A percentile compares a stretch with the other conserved stretches of the same genome.
Conservation (phyloP, 2,888 invertebrate species). For the Tupiocoris notatus region DNA sequence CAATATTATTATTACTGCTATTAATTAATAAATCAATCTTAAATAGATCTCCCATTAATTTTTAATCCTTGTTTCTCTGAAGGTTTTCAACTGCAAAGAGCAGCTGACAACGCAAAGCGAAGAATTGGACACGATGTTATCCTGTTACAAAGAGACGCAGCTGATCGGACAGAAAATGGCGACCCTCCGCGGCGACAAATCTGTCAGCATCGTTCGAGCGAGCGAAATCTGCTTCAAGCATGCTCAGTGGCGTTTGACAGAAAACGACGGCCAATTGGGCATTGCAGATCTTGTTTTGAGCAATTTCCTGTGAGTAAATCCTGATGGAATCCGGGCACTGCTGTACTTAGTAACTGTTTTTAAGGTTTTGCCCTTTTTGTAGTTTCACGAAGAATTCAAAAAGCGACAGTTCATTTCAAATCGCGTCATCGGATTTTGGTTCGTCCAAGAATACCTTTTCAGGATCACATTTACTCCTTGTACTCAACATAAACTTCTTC, state of each 20-base stretch:
- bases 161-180: conserved; percentile 61
- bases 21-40: too few species aligned
- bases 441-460: too few species aligned
- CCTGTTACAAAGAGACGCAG: conserved; percentile 83
- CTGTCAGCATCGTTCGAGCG: conserved; percentile 71
- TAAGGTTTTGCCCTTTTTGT: conserved; percentile 47
- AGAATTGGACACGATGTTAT: conserved; percentile 92
- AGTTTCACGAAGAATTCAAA: conserved; percentile 94
- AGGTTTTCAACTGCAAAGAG: conserved; percentile 87
- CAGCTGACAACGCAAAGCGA: conserved; percentile 83
- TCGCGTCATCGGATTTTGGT: too few species aligned
- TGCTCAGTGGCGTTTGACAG: conserved; percentile 96
- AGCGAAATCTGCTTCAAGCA: conserved; percentile 98
- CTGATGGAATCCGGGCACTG: too few species aligned
- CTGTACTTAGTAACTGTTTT: too few species aligned
- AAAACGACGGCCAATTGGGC: conserved; percentile 95
- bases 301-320: conserved; percentile 85
- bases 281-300: conserved; percentile 93
- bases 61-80: too few species aligned
- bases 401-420: conserved; percentile 96
- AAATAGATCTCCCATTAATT: too few species aligned
- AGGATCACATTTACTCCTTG: too few species aligned
- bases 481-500: too few species aligned
- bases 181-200: conserved; percentile 67
- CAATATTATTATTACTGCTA: too few species aligned